Conservation (phyloP, 2,113 vertebrate genomes). For the Thunnus maccoyii region DNA sequence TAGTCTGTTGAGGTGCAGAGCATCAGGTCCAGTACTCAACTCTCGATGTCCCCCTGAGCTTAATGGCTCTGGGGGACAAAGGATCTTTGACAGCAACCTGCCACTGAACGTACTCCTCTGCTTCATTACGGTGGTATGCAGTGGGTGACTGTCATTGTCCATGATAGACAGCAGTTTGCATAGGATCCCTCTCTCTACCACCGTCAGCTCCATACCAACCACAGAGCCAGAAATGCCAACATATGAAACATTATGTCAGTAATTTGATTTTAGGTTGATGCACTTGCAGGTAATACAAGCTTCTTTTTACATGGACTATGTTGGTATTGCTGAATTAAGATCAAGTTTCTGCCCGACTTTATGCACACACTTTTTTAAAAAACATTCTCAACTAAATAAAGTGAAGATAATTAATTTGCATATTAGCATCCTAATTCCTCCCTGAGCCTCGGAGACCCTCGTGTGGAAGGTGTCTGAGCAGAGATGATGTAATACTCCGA, state of each 20-base stretch:
- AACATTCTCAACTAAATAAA: not conserved
- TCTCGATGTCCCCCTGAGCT: no score
- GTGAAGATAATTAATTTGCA: slow-evolving; percentile 33
- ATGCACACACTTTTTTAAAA: not conserved
- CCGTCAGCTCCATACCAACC: no score
- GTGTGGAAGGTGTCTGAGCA: not conserved
- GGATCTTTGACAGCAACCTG: no score
- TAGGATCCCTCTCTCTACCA: no score
- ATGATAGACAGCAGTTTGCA: no score
- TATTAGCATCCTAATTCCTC: slow-evolving; percentile 5
- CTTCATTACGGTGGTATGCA: no score
- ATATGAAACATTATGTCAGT: not conserved
- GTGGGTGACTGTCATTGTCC: no score
- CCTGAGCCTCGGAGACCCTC: not conserved
- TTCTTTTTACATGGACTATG: not conserved
- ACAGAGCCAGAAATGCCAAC: no score
- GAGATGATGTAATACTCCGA: not conserved
- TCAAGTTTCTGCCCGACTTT: not conserved
- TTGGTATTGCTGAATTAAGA: slow-evolving; percentile 19
- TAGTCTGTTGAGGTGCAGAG: no score
- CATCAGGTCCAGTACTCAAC: no score
- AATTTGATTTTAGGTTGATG: slow-evolving; percentile 10
- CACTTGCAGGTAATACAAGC: not conserved
- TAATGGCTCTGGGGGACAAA: no score
- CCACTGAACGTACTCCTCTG: no score